Percentiles rank a stretch among this genome's conserved stretches.
Conservation (phyloP, 1,140 invertebrate species). For the Drosophila insularis region DNA sequence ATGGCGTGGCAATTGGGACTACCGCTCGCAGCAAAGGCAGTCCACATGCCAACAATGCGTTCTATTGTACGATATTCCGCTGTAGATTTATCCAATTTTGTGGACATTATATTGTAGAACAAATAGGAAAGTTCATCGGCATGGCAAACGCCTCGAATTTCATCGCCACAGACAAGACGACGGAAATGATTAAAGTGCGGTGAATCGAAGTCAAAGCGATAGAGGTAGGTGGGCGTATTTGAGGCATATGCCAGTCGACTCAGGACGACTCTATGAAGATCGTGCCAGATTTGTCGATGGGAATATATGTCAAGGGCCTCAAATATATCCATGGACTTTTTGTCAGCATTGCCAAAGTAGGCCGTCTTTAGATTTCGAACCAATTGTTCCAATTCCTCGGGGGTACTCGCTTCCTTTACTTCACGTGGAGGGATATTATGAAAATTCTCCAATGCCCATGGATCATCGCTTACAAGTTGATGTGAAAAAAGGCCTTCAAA, state of each 20-base stretch:
- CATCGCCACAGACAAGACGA: conserved; percentile 67
- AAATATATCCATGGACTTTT: conserved; percentile 49
- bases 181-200: conserved; percentile 67
- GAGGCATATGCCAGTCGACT: conserved; percentile 64
- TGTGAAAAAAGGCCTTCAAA: conserved; percentile 71
- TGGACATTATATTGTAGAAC: conserved; percentile 82
- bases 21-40: conserved; percentile 78
- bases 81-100: conserved; percentile 44
- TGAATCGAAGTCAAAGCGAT: conserved; percentile 82
- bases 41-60: conserved; percentile 81
- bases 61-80: conserved; percentile 75
- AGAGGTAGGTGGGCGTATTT: conserved; percentile 74
- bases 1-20: conserved; percentile 63
- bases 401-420: conserved; percentile 42
- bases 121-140: conserved; percentile 86
- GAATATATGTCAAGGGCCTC: conserved; percentile 65
- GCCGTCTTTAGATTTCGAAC: conserved; percentile 44
- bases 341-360: conserved; percentile 61
- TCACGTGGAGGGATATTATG: conserved; percentile 58
- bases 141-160: conserved; percentile 83
- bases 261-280: conserved; percentile 71
- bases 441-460: conserved; percentile 49
- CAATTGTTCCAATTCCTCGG: conserved; percentile 45
- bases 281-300: conserved; percentile 80
- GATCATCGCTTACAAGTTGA: conserved; percentile 38